Conservation (phyloP, 2,797 vertebrate species). For the Pampus argenteus region DNA sequence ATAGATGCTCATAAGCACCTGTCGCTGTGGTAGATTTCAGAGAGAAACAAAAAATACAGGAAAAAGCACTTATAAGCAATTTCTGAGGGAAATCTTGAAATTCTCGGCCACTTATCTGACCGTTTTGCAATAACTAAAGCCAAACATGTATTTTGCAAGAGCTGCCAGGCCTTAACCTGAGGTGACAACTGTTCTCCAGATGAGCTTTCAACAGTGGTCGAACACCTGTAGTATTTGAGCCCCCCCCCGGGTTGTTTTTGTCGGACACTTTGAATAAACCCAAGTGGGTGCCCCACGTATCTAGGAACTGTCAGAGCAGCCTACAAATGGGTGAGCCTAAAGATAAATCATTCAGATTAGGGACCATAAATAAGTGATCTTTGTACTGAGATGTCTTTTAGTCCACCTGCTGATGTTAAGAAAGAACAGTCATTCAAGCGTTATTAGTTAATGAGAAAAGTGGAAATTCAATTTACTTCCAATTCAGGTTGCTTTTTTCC, state of each 20-base stretch:
- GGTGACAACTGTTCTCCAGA: slow-evolving; percentile 59
- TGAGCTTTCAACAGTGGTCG: slow-evolving; percentile 30
- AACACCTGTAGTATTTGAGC: slow-evolving; percentile 52
- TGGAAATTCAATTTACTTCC: slow-evolving; percentile 22
- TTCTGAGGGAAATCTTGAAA: not conserved
- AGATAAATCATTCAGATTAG: slow-evolving; percentile 70
- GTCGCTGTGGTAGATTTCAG: not conserved
- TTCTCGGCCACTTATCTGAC: slow-evolving; percentile 15
- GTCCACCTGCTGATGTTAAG: slow-evolving; percentile 35
- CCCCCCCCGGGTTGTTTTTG: slow-evolving; percentile 13
- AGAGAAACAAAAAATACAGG: not conserved
- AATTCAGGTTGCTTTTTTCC: slow-evolving; percentile 7
- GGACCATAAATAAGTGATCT: slow-evolving; percentile 64
- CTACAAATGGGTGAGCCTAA: slow-evolving; percentile 38
- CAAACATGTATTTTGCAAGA: slow-evolving; percentile 51
- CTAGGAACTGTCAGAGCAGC: slow-evolving; percentile 55
- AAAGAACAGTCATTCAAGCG: slow-evolving; percentile 19
- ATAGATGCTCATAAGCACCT: slow-evolving; percentile 15
- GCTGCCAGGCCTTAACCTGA: slow-evolving; percentile 44
- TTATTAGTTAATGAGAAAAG: slow-evolving; percentile 28
- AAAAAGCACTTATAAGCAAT: not conserved
- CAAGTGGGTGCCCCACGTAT: slow-evolving; percentile 44
- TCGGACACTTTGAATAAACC: slow-evolving; percentile 48
- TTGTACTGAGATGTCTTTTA: slow-evolving; percentile 60
- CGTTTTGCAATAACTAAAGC: slow-evolving; percentile 31